Percentiles rank a stretch among this genome's conserved stretches.
Conservation (phyloP, 2,113 vertebrate species). For the Melanocharis versteri region DNA sequence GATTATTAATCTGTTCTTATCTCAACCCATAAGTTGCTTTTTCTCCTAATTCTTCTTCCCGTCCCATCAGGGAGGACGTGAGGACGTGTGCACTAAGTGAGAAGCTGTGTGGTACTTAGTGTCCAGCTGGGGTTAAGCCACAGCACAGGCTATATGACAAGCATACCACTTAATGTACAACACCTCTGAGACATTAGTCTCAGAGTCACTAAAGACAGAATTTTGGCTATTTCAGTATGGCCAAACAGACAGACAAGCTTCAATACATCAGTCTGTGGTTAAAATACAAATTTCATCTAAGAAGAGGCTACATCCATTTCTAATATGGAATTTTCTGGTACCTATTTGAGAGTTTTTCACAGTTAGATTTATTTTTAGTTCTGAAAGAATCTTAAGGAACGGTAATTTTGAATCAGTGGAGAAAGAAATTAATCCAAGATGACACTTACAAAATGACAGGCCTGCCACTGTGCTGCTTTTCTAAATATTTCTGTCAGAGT, state of each 20-base stretch:
- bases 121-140: neutral
- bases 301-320: neutral
- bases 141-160: neutral
- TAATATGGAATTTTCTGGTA: neutral
- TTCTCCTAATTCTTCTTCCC: neutral
- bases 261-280: neutral
- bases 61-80: neutral
- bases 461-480: neutral
- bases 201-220: neutral
- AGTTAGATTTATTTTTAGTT: neutral
- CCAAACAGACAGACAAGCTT: neutral
- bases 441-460: neutral
- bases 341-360: neutral
- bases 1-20: neutral
- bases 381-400: neutral
- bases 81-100: accelerated
- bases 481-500: neutral
- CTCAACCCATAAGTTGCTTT: neutral
- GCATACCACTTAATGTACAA: neutral
- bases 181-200: neutral
- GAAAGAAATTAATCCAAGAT: neutral
- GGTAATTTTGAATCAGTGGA: neutral
- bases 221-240: neutral
- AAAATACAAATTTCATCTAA: neutral
- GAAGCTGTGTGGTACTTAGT: neutral